Conservation (phyloP, 2,888 invertebrate species). For the Noctua janthina region DNA sequence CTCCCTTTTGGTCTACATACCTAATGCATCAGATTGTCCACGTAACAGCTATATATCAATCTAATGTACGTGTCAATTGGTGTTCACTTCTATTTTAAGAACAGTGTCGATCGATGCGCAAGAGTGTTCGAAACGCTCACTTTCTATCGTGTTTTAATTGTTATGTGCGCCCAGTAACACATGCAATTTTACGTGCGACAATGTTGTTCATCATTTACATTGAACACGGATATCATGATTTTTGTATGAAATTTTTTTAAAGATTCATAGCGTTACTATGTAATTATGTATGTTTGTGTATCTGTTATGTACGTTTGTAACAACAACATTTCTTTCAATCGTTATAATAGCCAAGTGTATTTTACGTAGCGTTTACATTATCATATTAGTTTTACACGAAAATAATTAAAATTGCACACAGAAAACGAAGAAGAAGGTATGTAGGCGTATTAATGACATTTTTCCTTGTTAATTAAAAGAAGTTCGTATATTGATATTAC, state of each 20-base stretch:
- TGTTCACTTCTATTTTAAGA: slow-evolving; percentile 84
- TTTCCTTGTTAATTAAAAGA: slow-evolving; percentile 43
- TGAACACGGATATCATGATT: slow-evolving; percentile 75
- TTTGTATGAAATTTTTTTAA: slow-evolving; percentile 43
- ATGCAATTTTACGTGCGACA: slow-evolving; percentile 90
- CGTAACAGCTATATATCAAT: slow-evolving; percentile 70
- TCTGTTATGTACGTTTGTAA: neutral
- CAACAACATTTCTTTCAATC: neutral
- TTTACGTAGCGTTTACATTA: neutral
- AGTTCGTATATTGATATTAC: slow-evolving; percentile 37
- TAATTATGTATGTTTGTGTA: too few relatives aligned
- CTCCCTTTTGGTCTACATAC: slow-evolving; percentile 39
- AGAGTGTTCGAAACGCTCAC: slow-evolving; percentile 83
- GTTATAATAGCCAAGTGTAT: neutral
- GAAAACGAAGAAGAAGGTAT: neutral
- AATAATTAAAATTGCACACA: neutral
- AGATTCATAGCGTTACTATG: too few relatives aligned
- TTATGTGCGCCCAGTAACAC: slow-evolving; percentile 84
- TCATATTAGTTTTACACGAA: neutral
- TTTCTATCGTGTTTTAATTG: slow-evolving; percentile 89
- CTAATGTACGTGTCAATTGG: slow-evolving; percentile 83
- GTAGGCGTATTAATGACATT: slow-evolving; percentile 1
- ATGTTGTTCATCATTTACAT: slow-evolving; percentile 84
- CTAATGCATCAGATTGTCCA: slow-evolving; percentile 56
- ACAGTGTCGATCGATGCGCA: slow-evolving; percentile 76